Conservation (phyloP, 2,888 invertebrate species). For the Phrixothrix hirtus region DNA sequence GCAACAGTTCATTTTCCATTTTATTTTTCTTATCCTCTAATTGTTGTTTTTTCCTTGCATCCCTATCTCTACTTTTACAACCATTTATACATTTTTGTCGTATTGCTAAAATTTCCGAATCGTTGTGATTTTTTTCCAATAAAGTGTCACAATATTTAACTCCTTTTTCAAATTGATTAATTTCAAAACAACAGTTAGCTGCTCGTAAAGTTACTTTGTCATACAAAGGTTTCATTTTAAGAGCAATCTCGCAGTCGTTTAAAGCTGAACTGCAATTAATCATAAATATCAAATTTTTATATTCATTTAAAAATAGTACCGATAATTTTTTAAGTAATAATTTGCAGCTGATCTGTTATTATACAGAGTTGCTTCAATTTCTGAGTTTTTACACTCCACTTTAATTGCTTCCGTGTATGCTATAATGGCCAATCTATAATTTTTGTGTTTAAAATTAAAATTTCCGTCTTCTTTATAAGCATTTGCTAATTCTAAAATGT, state of each 20-base stretch:
- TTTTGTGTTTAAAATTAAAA: slow-evolving; percentile 91
- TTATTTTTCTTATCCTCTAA: slow-evolving; percentile 55
- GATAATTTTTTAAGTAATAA: slow-evolving; percentile 79
- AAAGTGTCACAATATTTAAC: slow-evolving; percentile 72
- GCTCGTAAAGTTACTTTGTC: slow-evolving; percentile 76
- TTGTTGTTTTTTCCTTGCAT: slow-evolving; percentile 60
- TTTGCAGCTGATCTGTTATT: slow-evolving; percentile 93
- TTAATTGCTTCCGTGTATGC: slow-evolving; percentile 87
- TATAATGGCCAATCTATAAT: slow-evolving; percentile 85
- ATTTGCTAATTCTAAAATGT: slow-evolving; percentile 72
- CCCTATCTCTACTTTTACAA: slow-evolving; percentile 60
- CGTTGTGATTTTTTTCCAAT: slow-evolving; percentile 61
- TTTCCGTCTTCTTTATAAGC: slow-evolving; percentile 96
- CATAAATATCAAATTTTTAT: slow-evolving; percentile 1
- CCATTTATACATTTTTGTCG: slow-evolving; percentile 59
- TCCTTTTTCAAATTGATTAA: slow-evolving; percentile 71
- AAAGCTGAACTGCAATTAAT: slow-evolving; percentile 65
- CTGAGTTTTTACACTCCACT: slow-evolving; percentile 66
- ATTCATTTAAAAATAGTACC: slow-evolving; percentile 52
- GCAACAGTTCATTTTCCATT: slow-evolving; percentile 55
- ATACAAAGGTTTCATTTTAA: slow-evolving; percentile 76
- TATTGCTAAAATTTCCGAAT: slow-evolving; percentile 62
- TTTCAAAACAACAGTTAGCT: slow-evolving; percentile 71
- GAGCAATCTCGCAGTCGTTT: slow-evolving; percentile 77
- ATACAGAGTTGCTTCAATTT: slow-evolving; percentile 80